Base-by-base conservation (phyloP, 2,113 vertebrate species). In the Pristiophorus japonicus region DNA sequence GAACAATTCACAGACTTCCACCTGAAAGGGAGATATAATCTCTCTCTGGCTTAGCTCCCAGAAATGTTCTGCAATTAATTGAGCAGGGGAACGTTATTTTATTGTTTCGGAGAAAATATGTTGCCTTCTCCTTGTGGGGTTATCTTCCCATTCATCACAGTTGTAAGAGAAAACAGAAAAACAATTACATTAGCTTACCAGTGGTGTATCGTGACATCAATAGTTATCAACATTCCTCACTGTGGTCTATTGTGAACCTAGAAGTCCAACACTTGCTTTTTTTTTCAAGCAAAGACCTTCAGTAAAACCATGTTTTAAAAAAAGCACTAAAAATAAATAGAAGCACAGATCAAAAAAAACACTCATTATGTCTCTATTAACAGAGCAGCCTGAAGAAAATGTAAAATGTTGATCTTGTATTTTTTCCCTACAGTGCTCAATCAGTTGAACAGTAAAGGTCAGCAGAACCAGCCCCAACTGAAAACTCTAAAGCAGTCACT, bases 321-420 rank as follows among this genome's bases (percentile, higher is more conserved):
- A 70, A 14, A 94, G 59, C 27, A 5, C 5, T 38, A 38, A 30
- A 73, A 30, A 51, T 70, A 94, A 94, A 45, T 38, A 70, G 38
- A 66, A 27, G n/a, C 38, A 45, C 14, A 65, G 62, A 12, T n/a
- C 24, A 24, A 65, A 66, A 66, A 38, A 66, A 65, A n/a, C 24
- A 27, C 42, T 55, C 51, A 90, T 90, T 90, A 90, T 55, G 42
- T 67, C 65, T 67, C 66, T 47, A 51, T 94, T 70, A 47, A 70
- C 24, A 70, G 45, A 73, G 42, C 11, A 47, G 93, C 12, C 93
- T 70, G 66, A 47, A 51, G 65, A 67, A 66, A 94, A 47, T 8
- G 8, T 27, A 94, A 94, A 94, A 30, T 94, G 93, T 94, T 70
- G 65, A 94, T 67, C 93, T 94, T 70, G 63, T 51, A 51, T 67